A percentile compares a stretch with the other conserved stretches of the same genome.
Conservation (phyloP, 2,888 invertebrate genomes). For the Drosophila peninsularis region DNA sequence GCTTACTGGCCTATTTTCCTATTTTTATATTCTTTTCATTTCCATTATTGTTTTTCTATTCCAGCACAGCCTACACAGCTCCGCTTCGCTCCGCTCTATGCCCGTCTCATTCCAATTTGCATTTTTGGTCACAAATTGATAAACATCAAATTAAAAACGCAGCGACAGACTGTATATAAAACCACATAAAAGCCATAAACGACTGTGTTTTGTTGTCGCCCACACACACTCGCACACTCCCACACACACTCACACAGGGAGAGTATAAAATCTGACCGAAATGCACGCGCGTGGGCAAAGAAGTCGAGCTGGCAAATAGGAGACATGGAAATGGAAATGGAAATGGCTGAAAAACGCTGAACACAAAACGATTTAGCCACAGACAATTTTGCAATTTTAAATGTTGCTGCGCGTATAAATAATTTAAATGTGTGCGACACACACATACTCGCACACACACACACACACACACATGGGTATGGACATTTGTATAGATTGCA, state of each 20-base stretch:
- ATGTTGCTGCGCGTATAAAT: slow-evolving; percentile 67
- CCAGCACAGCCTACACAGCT: slow-evolving; percentile 1
- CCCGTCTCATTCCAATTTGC: neutral
- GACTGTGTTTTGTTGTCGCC: slow-evolving; percentile 58
- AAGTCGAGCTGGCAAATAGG: neutral
- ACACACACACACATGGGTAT: slow-evolving; percentile 14
- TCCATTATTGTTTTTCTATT: neutral
- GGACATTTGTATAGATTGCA: slow-evolving; percentile 66
- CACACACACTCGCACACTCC: slow-evolving; percentile 15
- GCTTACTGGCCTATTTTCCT: neutral
- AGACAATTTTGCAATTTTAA: slow-evolving; percentile 79
- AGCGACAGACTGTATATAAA: slow-evolving; percentile 60
- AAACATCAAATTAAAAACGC: slow-evolving; percentile 74
- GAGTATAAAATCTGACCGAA: slow-evolving; percentile 46
- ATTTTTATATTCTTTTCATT: neutral
- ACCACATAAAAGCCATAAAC: slow-evolving; percentile 73
- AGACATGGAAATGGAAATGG: slow-evolving; percentile 7
- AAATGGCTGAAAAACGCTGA: slow-evolving; percentile 16
- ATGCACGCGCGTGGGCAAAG: slow-evolving; percentile 26
- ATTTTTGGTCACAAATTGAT: slow-evolving; percentile 49
- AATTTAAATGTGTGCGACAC: slow-evolving; percentile 49
- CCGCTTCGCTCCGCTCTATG: neutral
- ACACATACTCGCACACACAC: slow-evolving; percentile 3
- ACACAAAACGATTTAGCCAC: slow-evolving; percentile 73
- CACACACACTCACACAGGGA: neutral